Evolutionary conservation across 2,797 vertebrate species (phyloP), one percentile per base, ranked within the genome.

Genomic region (Ceryle rudis): DNA sequence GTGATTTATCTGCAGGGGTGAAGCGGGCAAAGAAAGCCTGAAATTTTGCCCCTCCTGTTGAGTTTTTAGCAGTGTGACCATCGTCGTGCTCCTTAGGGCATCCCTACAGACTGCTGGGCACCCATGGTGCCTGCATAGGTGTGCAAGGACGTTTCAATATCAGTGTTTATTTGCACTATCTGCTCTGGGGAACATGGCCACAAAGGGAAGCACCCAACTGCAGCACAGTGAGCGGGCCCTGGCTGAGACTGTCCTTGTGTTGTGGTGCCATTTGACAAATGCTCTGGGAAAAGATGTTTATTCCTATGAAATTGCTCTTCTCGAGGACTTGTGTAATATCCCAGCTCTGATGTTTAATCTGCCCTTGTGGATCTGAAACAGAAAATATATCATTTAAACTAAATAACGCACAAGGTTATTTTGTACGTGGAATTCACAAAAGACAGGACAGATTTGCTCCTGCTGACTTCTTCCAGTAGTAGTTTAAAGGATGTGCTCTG

Each of bases 1-100:
- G 83, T 84, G 92, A 84, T 78, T 91, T 87, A 93, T 91, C 85
- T 84, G 58, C 80, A 78, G 72, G 9, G 31, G 29, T 21, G 73
- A 42, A 69, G 26, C 1, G 6, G 81, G 75, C 0, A 1, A 82
- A 70, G 57, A 81, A 77, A 93, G 54, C 9, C 78, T 37, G 31
- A 77, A 62, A 37, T 60, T 58, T 77, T 86, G 19, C 29, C 19
- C 21, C 19, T 86, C 42, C 79, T 23, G 2, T 25, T 44, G 29
- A 15, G 23, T 20, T 86, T 87, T 60, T 57, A 57, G 26, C 6
- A 2, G 13, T 29, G 25, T 64, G 25, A 16, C 31, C 7, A 6
- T 6, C 13, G 13, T 41, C 25, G 28, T 2, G 4, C 5, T 89
- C 42, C 60, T 28, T 3, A 1, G 67, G 12, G 15, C 42, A 47